Evolutionary conservation across 2,888 invertebrate species (phyloP).

Genomic region (Clanis bilineata): DNA sequence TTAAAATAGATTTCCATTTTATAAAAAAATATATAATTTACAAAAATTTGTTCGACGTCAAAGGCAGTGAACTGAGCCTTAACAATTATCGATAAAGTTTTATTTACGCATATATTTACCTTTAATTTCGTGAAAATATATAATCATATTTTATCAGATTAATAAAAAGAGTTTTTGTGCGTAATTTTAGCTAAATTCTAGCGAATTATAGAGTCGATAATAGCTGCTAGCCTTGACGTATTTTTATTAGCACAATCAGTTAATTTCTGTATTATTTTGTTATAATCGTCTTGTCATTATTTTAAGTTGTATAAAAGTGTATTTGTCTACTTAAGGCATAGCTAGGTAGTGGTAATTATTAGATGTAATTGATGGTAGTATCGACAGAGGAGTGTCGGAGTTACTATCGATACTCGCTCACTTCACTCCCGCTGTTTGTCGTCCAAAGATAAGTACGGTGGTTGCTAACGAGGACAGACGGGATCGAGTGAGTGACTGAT

Average conservation of each 20-base stretch:
- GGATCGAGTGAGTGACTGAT: slow-evolving; percentile 28
- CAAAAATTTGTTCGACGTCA: slow-evolving; percentile 4
- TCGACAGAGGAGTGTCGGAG: slow-evolving; percentile 34
- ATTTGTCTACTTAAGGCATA: slow-evolving; percentile 75
- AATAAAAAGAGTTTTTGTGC: slow-evolving; percentile 30
- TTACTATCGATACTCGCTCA: slow-evolving; percentile 27
- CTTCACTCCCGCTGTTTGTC: slow-evolving; percentile 24
- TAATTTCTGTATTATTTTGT: slow-evolving; percentile 66
- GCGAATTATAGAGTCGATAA: slow-evolving; percentile 43
- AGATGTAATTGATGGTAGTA: slow-evolving; percentile 66
- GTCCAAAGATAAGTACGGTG: slow-evolving; percentile 1
- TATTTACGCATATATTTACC: slow-evolving; percentile 3
- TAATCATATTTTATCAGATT: slow-evolving; percentile 12
- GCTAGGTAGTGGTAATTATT: slow-evolving; percentile 77
- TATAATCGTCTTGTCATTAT: slow-evolving; percentile 80
- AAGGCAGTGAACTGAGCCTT: slow-evolving; percentile 5
- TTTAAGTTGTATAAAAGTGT: slow-evolving; percentile 80
- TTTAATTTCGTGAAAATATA: slow-evolving; percentile 4
- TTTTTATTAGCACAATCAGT: slow-evolving; percentile 77
- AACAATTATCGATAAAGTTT: slow-evolving; percentile 6
- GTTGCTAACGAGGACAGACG: slow-evolving; percentile 21
- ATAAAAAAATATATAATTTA: not conserved
- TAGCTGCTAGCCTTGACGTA: slow-evolving; percentile 28
- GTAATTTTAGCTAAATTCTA: slow-evolving; percentile 53
- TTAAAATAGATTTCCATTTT: slow-evolving; percentile 6